Conservation (phyloP, 2,113 vertebrate species). For the Piliocolobus tephrosceles region DNA sequence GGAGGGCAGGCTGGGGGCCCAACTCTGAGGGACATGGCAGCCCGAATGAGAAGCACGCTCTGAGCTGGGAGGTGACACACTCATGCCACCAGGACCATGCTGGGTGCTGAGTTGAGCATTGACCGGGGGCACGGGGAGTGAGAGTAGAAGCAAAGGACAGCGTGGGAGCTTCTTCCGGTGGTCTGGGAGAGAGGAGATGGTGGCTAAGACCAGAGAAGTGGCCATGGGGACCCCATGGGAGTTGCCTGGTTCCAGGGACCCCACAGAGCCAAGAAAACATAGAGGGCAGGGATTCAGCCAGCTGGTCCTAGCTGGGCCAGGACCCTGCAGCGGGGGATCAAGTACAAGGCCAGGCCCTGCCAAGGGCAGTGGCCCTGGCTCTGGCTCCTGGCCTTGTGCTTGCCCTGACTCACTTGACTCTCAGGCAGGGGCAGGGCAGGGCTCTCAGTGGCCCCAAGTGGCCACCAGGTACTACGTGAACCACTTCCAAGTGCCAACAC, state of each 20-base stretch:
- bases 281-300: not conserved
- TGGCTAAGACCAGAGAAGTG: not conserved
- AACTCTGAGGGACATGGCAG: not conserved
- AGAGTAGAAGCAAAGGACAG: not conserved
- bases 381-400: not conserved
- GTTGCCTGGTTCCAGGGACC: not conserved
- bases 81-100: not conserved
- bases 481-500: not conserved
- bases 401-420: not conserved
- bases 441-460: not conserved
- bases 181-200: not conserved
- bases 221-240: not conserved
- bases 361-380: not conserved
- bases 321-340: not conserved
- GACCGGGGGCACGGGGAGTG: rapidly evolving
- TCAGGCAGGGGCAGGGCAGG: not conserved
- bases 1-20: no score
- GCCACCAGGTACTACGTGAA: not conserved
- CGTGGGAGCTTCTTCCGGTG: not conserved
- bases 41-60: not conserved
- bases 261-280: not conserved
- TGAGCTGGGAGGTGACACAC: not conserved
- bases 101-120: not conserved
- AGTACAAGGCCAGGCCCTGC: not conserved
- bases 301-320: not conserved